These are phyloP conservation scores for Pangasianodon gigas DNA, from an alignment of 2,113 vertebrate genomes.

Conservation along the genomic window DNA sequence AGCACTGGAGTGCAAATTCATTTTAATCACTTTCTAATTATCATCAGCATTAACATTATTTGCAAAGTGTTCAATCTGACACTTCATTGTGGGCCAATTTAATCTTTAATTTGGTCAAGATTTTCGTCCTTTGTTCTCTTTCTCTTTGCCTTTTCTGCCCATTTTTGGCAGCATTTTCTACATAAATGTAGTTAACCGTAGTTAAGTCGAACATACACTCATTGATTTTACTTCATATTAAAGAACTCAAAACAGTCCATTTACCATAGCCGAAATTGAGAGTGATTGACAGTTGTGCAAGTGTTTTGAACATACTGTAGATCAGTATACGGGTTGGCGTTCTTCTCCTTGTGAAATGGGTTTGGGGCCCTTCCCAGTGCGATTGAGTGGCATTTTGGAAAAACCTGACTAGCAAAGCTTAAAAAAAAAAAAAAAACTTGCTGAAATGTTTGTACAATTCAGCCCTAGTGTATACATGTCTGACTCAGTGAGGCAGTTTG, in stretches of 20 bases:
- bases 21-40: background rate
- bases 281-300: too few species aligned
- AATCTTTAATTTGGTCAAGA: background rate
- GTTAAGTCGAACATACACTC: too few species aligned
- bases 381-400: background rate
- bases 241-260: background rate
- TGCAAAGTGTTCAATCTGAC: background rate
- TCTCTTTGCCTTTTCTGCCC: background rate
- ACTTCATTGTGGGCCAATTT: background rate
- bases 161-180: background rate
- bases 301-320: too few species aligned
- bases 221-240: background rate
- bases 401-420: background rate
- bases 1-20: background rate
- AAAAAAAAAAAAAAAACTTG: background rate
- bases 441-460: background rate
- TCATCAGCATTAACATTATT: background rate
- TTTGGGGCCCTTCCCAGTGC: background rate
- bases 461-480: background rate
- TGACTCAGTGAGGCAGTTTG: slow-evolving; percentile 15
- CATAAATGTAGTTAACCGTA: background rate
- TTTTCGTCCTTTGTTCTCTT: background rate
- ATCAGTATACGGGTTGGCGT: background rate
- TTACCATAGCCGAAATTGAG: background rate
- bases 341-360: background rate